Percentiles rank a stretch among this genome's conserved stretches.
Conservation (phyloP, 2,797 vertebrate species). For the Anas capensis region DNA sequence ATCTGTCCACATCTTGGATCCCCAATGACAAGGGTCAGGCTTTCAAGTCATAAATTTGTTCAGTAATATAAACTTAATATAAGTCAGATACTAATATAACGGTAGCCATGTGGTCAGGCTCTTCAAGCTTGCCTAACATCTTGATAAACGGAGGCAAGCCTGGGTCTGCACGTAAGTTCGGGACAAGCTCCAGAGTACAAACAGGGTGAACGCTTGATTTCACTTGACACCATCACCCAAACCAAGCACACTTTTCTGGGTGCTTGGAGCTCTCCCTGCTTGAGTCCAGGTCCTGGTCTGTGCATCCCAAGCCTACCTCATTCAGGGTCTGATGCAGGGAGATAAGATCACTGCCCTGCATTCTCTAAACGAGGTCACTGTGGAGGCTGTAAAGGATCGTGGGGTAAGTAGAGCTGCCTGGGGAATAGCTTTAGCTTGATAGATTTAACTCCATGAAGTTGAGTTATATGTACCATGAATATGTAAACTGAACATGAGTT, state of each 20-base stretch:
- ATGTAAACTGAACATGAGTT: neutral
- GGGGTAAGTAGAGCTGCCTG: neutral
- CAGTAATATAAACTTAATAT: slow-evolving; percentile 45
- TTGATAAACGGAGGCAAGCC: slow-evolving; percentile 41
- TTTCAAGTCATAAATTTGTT: slow-evolving; percentile 62
- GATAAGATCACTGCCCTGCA: neutral
- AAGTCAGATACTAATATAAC: slow-evolving; percentile 24
- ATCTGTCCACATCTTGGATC: slow-evolving; percentile 20
- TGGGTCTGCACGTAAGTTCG: neutral
- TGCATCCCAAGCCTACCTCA: neutral
- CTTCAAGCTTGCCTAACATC: neutral
- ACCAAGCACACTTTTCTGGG: neutral
- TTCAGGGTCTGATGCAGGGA: neutral
- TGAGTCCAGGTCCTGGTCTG: neutral
- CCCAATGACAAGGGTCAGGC: slow-evolving; percentile 16
- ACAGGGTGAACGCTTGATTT: neutral
- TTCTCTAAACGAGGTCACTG: neutral
- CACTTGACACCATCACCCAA: neutral
- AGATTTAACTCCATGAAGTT: neutral
- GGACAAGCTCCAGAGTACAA: slow-evolving; percentile 47
- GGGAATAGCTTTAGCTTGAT: neutral
- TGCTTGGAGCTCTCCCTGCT: neutral
- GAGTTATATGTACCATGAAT: neutral
- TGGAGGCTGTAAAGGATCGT: neutral
- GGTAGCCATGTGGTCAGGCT: slow-evolving; percentile 30